These are phyloP conservation scores for Hofmannophila pseudospretella DNA, from an alignment of 2,888 invertebrate genomes.

Conservation along the genomic window DNA sequence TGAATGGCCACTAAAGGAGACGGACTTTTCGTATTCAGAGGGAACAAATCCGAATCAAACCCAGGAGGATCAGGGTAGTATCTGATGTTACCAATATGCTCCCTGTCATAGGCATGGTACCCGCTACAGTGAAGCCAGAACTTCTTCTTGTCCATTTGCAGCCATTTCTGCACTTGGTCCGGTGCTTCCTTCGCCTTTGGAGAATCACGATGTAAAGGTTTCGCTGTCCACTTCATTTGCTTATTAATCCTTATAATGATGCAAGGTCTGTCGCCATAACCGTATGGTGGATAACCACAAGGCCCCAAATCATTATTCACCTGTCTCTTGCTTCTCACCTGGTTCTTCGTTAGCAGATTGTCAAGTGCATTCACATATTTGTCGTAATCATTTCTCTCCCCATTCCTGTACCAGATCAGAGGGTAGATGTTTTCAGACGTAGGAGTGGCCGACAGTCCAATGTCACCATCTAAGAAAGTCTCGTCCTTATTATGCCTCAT, in stretches of 20 bases:
- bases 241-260: conserved; percentile 58
- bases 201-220: conserved; percentile 38
- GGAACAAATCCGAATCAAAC: conserved; percentile 44
- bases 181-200: conserved; percentile 32
- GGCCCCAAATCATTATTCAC: conserved; percentile 39
- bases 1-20: conserved; percentile 57
- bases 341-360: conserved; percentile 31
- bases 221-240: conserved; percentile 48
- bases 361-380: conserved; percentile 53
- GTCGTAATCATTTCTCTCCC: conserved; percentile 33
- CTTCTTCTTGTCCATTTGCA: conserved; percentile 34
- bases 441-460: conserved; percentile 57
- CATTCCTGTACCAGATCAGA: conserved; percentile 51
- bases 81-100: conserved; percentile 51
- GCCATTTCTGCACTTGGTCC: conserved; percentile 38
- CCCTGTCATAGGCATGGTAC: conserved; percentile 50
- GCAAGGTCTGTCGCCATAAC: conserved; percentile 57
- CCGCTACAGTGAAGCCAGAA: conserved; percentile 58
- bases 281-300: conserved; percentile 51
- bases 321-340: conserved; percentile 33
- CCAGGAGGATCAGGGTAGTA: conserved; percentile 66
- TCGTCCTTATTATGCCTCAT: background rate
- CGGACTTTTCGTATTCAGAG: conserved; percentile 28
- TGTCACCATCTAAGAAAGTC: conserved; percentile 37
- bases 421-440: conserved; percentile 38